Base-by-base conservation (phyloP, 2,113 vertebrate species). In the Gopherus flavomarginatus region DNA sequence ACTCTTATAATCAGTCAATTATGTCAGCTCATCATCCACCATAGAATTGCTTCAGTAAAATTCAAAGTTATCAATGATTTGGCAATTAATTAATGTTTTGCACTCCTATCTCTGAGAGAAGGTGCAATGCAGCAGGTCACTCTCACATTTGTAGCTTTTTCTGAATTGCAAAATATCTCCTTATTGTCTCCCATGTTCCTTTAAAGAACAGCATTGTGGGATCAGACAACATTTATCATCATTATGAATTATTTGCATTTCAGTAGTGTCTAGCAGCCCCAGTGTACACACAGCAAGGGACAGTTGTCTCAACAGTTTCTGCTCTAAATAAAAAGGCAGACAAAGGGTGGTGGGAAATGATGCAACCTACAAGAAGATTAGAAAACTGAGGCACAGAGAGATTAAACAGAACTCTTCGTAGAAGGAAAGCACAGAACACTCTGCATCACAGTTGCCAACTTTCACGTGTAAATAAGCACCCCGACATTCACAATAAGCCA, bases 221-320 rank as follows among this genome's bases (percentile, higher is more conserved):
- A 83, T 59, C 10, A 86, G 26, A 75, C 24, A 21, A 22, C 89
- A 87, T 42, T 93, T 29, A 75, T 6, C 2, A 50, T 2, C 65
- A 1, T 62, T 50, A 59, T 3, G 65, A 10, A 11, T 1, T n/a
- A 56, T 52, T 84, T 42, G 2, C 29, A 14, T 22, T 81, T 5
- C 59, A 82, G 31, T 54, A 1, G 0, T 72, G 6, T 5, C 6
- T 26, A 57, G 82, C 85, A 3, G 0, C 42, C 26, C 56, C 29
- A 53, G n/a, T 49, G 84, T 29, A 16, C 75, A 13, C 38, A 44
- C 5, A 77, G 72, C 24, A 3, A 77, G 13, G 27, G 42, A 77
- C 75, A 12, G 11, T 85, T 96, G 50, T 56, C 13, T 94, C 42
- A 3, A 5, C 19, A 3, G 2, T 3, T 80, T 35, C 3, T 50